phyloP scores from a whole-genome alignment of 92 coral and sea anemone species.

The Muricea muricata region DNA sequence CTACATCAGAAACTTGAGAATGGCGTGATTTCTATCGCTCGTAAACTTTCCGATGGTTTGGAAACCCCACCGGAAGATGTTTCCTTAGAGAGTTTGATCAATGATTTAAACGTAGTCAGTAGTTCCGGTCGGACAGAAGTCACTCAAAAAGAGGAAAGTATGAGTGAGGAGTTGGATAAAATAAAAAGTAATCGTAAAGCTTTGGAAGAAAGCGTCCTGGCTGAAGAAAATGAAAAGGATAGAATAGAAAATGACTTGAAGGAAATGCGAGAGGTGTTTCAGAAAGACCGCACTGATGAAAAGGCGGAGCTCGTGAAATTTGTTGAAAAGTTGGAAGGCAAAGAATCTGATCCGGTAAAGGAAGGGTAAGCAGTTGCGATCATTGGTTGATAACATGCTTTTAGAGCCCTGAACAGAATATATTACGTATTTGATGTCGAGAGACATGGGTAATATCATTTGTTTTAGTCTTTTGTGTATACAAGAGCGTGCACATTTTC shows the following conservation, averaged over 20 bases:
- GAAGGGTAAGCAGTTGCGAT: neutral
- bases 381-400: too few relatives aligned
- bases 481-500: too few relatives aligned
- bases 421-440: too few relatives aligned
- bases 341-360: constrained; percentile 1
- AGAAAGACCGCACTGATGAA: constrained; percentile 75
- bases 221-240: constrained; percentile 84
- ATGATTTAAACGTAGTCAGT: constrained; percentile 76
- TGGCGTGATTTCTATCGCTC: constrained; percentile 66
- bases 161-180: neutral
- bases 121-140: constrained; percentile 83
- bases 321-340: constrained; percentile 29
- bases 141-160: constrained; percentile 73
- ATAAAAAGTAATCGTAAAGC: neutral
- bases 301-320: constrained; percentile 79
- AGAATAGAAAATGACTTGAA: constrained; percentile 79
- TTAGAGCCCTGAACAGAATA: too few relatives aligned
- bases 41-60: constrained; percentile 67
- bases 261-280: constrained; percentile 78
- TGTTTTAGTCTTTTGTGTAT: too few relatives aligned
- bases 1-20: constrained; percentile 66
- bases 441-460: too few relatives aligned
- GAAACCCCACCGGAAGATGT: constrained; percentile 73
- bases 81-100: constrained; percentile 46
- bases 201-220: constrained; percentile 60